Conservation (phyloP, 2,797 vertebrate genomes). For the Spheniscus humboldti region DNA sequence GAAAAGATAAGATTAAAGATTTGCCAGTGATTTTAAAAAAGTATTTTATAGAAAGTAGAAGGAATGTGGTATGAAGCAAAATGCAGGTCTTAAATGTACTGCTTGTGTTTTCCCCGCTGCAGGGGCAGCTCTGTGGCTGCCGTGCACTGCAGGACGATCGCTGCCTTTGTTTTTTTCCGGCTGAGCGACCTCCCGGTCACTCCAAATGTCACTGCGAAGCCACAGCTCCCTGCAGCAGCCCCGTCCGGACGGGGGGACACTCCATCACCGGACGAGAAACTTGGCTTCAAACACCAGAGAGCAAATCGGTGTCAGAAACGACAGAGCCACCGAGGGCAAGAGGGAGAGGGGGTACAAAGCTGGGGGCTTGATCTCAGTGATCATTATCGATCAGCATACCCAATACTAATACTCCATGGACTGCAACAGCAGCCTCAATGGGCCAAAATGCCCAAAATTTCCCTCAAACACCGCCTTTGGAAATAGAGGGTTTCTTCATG, state of each 20-base stretch:
- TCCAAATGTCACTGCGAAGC: background rate
- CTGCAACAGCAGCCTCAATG: background rate
- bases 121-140: background rate
- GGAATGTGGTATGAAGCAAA: background rate
- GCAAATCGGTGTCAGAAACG: background rate
- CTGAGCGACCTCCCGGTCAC: background rate
- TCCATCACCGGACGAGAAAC: background rate
- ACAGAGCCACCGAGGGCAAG: background rate
- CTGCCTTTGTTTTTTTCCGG: constrained; percentile 11
- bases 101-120: background rate
- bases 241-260: background rate
- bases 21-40: background rate
- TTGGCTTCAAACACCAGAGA: background rate
- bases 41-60: background rate
- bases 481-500: background rate
- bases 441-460: background rate
- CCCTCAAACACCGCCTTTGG: background rate
- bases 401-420: rapidly evolving
- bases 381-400: rapidly evolving
- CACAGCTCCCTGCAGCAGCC: background rate
- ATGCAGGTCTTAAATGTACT: background rate
- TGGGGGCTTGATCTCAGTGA: background rate
- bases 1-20: background rate
- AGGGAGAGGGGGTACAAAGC: background rate
- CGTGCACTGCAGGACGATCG: background rate